These are phyloP conservation scores for Spatula clypeata DNA, from an alignment of 2,797 vertebrate genomes.

Conservation along the genomic window DNA sequence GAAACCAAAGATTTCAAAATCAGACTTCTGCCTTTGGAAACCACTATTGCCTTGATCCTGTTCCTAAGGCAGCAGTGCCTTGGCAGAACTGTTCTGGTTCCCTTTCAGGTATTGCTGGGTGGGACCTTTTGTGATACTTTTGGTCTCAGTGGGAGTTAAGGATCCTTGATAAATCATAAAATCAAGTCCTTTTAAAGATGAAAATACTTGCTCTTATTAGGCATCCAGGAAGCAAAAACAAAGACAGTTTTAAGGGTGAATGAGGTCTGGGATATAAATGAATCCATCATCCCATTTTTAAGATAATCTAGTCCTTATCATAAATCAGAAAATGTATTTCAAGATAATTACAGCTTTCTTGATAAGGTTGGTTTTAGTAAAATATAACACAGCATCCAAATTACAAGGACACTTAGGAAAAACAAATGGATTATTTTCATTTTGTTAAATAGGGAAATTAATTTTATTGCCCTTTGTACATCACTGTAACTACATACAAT, in stretches of 20 bases:
- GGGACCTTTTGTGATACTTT: not conserved
- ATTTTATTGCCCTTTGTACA: not conserved
- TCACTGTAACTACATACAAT: not conserved
- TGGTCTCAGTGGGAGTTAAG: not conserved
- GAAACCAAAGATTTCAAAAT: not conserved
- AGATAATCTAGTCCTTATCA: not conserved
- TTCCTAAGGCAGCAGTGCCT: not conserved
- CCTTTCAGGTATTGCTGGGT: not conserved
- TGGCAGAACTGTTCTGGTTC: not conserved
- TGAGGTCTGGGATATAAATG: not conserved
- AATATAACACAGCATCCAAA: not conserved
- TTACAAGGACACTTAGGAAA: constrained; percentile 20
- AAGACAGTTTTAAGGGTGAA: not conserved
- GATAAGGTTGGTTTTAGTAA: constrained; percentile 15
- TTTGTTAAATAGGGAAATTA: not conserved
- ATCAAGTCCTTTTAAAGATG: not conserved
- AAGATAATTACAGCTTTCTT: constrained; percentile 26
- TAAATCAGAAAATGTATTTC: constrained; percentile 31
- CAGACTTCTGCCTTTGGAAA: not conserved
- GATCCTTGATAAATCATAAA: not conserved
- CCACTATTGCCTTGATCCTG: not conserved
- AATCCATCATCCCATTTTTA: not conserved
- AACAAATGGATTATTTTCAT: not conserved
- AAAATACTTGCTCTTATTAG: not conserved
- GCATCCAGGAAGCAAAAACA: not conserved